Evolutionary conservation across 2,888 invertebrate genomes (phyloP).

Genomic region (Achlya flavicornis): DNA sequence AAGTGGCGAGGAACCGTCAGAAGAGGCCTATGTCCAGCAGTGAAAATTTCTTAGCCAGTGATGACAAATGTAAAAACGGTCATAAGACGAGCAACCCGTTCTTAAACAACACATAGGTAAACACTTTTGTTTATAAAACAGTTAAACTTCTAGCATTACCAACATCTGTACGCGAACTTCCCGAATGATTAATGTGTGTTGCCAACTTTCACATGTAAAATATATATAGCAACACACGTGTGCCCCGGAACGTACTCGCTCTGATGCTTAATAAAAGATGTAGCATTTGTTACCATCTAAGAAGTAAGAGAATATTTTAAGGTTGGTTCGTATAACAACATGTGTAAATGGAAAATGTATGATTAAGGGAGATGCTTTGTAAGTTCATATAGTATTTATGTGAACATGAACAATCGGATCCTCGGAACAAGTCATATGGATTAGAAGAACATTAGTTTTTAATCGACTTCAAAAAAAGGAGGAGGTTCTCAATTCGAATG

Average conservation of each 20-base stretch:
- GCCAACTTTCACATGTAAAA: constrained; percentile 47
- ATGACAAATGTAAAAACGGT: not conserved
- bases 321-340: not conserved
- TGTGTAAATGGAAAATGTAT: not conserved
- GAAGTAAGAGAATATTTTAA: constrained; percentile 1
- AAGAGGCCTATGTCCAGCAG: too few species aligned
- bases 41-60: too few species aligned
- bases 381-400: too few species aligned
- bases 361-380: not conserved
- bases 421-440: too few species aligned
- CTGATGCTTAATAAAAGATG: constrained; percentile 30
- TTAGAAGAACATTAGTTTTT: too few species aligned
- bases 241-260: constrained; percentile 14
- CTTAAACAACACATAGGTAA: not conserved
- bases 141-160: constrained; percentile 33
- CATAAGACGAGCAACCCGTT: not conserved
- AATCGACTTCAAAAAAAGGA: too few species aligned
- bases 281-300: constrained; percentile 26
- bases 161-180: constrained; percentile 50
- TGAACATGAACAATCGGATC: too few species aligned
- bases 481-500: too few species aligned
- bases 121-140: constrained; percentile 30
- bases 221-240: constrained; percentile 44
- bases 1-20: too few species aligned
- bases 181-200: constrained; percentile 57